phyloP scores from a whole-genome alignment of 2,113 vertebrate species.

The Phycodurus eques region DNA sequence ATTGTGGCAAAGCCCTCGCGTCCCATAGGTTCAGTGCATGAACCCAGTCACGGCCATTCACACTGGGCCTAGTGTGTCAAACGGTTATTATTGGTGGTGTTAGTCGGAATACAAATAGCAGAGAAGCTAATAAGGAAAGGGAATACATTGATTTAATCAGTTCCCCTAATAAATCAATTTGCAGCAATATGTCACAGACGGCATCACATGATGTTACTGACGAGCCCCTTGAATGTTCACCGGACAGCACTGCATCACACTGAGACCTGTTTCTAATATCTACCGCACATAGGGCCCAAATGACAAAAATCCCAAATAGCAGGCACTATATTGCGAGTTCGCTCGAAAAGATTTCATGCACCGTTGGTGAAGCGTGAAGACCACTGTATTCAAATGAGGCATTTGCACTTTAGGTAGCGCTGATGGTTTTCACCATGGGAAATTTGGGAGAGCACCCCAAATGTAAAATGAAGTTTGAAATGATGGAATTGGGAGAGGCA shows the following conservation, averaged over 20 bases:
- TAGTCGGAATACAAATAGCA: conserved; percentile 65
- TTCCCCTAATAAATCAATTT: conserved; percentile 62
- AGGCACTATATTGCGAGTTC: too few relatives aligned
- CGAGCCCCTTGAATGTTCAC: background rate
- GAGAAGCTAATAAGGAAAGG: conserved; percentile 60
- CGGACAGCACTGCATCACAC: background rate
- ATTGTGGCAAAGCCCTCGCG: conserved; percentile 55
- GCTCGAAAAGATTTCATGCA: too few relatives aligned
- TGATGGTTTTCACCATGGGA: too few relatives aligned
- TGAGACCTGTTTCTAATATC: background rate
- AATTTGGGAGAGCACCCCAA: too few relatives aligned
- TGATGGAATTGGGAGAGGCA: too few relatives aligned
- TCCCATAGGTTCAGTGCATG: conserved; percentile 50
- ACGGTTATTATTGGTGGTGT: conserved; percentile 69
- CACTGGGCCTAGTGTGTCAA: conserved; percentile 66
- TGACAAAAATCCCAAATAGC: too few relatives aligned
- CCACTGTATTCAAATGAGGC: too few relatives aligned
- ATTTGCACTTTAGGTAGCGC: too few relatives aligned
- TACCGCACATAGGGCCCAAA: background rate
- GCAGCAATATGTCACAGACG: conserved; percentile 44
- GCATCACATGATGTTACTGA: conserved; percentile 20
- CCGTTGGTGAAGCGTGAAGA: too few relatives aligned
- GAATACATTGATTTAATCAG: conserved; percentile 60
- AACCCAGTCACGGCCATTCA: conserved; percentile 67
- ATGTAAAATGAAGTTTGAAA: too few relatives aligned